Base-by-base conservation (phyloP, 2,797 vertebrate genomes). In the Urosaurus nigricauda region DNA sequence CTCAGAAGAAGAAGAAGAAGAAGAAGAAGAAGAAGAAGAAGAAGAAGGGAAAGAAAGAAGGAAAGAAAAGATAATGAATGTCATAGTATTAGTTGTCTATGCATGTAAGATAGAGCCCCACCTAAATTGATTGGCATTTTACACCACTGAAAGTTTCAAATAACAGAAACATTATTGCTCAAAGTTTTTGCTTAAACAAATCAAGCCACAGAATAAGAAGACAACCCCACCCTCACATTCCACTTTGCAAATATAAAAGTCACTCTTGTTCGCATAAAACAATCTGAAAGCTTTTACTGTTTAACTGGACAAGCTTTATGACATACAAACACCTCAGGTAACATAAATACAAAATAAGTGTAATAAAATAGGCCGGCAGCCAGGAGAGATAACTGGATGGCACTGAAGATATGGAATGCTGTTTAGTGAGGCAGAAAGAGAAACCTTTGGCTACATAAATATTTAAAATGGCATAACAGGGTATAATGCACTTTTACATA, bases 391-490 rank as follows among this genome's bases (percentile, higher is more conserved):
- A 80, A 86, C 75, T 68, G 35, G 56, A 85, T 87, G 82, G 77
- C 32, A 58, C 24, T 84, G 58, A 87, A 81, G 89, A 90, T 87
- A 80, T 56, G 68, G 87, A 87, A 87, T 74, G 58, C 56, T 43
- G 51, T 47, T 85, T 85, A 85, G 77, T 87, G 77, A 88, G 70
- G 89, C 77, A 85, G 68, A 87, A 84, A 83, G 56, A 58, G 58
- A 85, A 87, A 87, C 82, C 78, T 90, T 87, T 87, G 40, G 58
- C 68, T n/a, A 56, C 83, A 87, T 90, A 87, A 90, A 90, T 90
- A 90, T 90, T 87, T 90, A 75, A 90, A 88, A 90, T 81, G 82
- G 65, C 83, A 75, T 81, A 90, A 87, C 82, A 58, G 71, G 29
- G 71, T 32, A 85, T 90, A 88, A 88, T 81, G 68, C 68, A 53